phyloP scores from a whole-genome alignment of 1,140 invertebrate species.

The Drosophila aff. region DNA sequence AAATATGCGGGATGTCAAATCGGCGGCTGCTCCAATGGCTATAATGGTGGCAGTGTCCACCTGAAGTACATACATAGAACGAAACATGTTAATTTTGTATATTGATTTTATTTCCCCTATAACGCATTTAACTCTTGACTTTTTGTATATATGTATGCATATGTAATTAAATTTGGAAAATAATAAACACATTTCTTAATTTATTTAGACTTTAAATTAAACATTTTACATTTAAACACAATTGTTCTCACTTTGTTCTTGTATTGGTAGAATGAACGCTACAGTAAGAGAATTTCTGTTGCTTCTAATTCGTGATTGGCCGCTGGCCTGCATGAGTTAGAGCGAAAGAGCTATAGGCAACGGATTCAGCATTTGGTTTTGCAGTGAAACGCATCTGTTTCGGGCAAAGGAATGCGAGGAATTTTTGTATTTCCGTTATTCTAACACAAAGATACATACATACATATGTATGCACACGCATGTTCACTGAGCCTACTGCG shows the following conservation, averaged over 20 bases:
- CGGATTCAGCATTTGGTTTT: not conserved
- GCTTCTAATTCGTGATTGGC: constrained; percentile 3
- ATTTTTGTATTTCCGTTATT: not conserved
- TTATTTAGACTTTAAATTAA: not conserved
- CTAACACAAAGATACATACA: too few relatives aligned
- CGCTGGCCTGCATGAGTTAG: not conserved
- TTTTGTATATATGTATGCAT: too few relatives aligned
- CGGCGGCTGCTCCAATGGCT: constrained; percentile 86
- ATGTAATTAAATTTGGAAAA: too few relatives aligned
- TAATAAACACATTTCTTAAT: too few relatives aligned
- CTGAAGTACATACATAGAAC: not conserved
- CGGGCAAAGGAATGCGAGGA: not conserved
- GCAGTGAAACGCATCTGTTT: not conserved
- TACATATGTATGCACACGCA: too few relatives aligned
- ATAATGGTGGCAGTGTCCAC: constrained; percentile 86
- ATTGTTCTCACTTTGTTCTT: not conserved
- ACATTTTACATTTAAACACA: not conserved
- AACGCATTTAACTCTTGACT: not conserved
- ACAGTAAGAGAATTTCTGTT: not conserved
- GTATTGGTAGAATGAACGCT: too few relatives aligned
- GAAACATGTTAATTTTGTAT: not conserved
- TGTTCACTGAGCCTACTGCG: not conserved
- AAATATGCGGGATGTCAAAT: constrained; percentile 86
- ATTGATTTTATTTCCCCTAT: not conserved
- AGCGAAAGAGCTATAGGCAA: constrained; percentile 2